Base-by-base conservation (phyloP, 2,797 vertebrate species). In the Channallabes apus region DNA sequence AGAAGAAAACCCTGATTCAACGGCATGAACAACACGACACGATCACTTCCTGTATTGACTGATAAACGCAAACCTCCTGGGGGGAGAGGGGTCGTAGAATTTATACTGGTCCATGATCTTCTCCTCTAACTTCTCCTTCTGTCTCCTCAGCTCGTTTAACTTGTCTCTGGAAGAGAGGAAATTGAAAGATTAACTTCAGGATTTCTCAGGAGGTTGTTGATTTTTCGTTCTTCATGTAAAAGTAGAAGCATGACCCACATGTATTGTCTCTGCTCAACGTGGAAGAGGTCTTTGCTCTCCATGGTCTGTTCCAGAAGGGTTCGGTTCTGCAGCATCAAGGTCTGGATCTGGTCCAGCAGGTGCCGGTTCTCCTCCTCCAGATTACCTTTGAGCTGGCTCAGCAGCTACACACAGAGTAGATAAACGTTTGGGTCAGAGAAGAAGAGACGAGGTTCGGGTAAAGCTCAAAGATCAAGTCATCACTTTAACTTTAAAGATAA, bases 71-170 rank as follows among this genome's bases (percentile, higher is more conserved):
- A 95, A 98, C 98, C 98, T 97, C 95, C 98, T 95, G 67, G 98
- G 98, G 67, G 98, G 98, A 71, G 98, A 99, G 35, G 98, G 98
- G 79, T 99, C 98, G 72, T 99, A 98, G 91, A 99, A 99, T 90
- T 99, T 99, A 91, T 99, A 99, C 84, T 99, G 98, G 93, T 99
- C 98, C 98, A 99, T 99, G 88, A 99, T 99, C 94, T 99, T 99
- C 94, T 99, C 98, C 93, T 99, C 98, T 87, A 99, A 91, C 90
- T 99, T 99, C 93, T 99, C 98, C 90, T 99, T 99, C 91, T 99
- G 98, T 85, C 98, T 95, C 92, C 98, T 96, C 88, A 99, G 93
- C 91, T 99, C 98, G 87, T 99, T 99, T 73, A 99, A 92, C 72
- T 99, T 99, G 94, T 99, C 97, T 91, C 98, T 99, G 35, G 11